Evolutionary conservation across 2,113 vertebrate species (phyloP), one percentile per base, ranked within the genome.

Genomic region (Melospiza georgiana): DNA sequence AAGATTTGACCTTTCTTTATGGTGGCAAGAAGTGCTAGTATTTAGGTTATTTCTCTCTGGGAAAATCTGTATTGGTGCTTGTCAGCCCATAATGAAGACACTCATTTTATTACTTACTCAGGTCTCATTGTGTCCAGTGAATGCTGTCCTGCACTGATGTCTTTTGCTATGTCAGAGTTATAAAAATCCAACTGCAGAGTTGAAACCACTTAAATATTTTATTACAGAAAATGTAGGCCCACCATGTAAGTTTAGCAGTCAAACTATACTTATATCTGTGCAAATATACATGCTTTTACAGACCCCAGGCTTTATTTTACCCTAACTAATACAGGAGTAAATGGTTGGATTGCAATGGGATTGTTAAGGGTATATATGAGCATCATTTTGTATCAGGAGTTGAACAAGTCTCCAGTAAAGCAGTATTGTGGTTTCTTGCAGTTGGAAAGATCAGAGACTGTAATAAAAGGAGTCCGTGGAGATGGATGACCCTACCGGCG

Each of bases 181-280:
- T 28, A 93, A 62, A 33, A 78, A 54, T 67, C 77, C 71, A 20
- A 12, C 65, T 33, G 12, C 86, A n/a, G 65, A 96, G 58, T 82
- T 85, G 87, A 95, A 97, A 66, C n/a, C 61, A 80, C 55, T 94
- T 97, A 87, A 97, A 96, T 97, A 96, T 97, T 97, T 96, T 90
- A 95, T 97, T 96, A 89, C 61, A 68, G 58, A 97, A 95, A 95
- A 94, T 77, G 46, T 63, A 90, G 65, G 62, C 74, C 96, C 88
- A 82, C 66, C 69, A 62, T 80, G 52, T 87, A 96, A 97, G 90
- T 89, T 91, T 92, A 89, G 89, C 71, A 89, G 77, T 21, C 44
- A 77, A 75, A 37, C 49, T 84, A 5, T 81, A 41, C 83, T 43
- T 95, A 54, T 84, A 55, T 80, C 75, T 1, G 0, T 67, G 39